phyloP scores from a whole-genome alignment of 30 jellyfish, hydroid and myxozoan species.

The Aurelia aurita region DNA sequence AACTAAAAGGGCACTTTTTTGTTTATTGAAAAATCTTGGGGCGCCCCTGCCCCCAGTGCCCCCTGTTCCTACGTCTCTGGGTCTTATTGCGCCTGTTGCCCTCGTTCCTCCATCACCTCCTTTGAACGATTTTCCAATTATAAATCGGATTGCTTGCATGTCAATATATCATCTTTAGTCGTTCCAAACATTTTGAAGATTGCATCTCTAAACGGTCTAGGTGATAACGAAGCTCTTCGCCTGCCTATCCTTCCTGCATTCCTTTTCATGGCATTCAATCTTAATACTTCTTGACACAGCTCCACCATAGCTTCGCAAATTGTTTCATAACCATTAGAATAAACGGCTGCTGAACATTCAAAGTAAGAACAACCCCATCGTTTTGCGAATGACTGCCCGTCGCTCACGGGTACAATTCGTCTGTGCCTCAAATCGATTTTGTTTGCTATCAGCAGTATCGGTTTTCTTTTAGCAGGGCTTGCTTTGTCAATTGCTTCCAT shows the following conservation, averaged over 20 bases:
- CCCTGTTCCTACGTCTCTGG: no score
- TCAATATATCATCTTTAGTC: conserved; percentile 67
- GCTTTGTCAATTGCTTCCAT: conserved; percentile 44
- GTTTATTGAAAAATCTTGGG: no score
- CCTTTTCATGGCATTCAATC: conserved; percentile 16
- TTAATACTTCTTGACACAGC: conserved; percentile 65
- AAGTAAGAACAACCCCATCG: conserved; percentile 65
- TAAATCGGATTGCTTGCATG: conserved; percentile 66
- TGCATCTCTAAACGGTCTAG: conserved; percentile 86
- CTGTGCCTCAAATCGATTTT: conserved; percentile 70
- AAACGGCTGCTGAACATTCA: conserved; percentile 89
- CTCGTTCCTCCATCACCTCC: no score
- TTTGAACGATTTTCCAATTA: neutral
- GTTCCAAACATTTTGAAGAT: conserved; percentile 85
- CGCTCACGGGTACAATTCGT: conserved; percentile 56
- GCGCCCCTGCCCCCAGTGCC: no score
- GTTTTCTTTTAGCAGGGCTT: conserved; percentile 54
- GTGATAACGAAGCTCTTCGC: conserved; percentile 82
- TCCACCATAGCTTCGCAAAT: conserved; percentile 77
- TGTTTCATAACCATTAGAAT: conserved; percentile 62
- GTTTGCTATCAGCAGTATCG: conserved; percentile 71
- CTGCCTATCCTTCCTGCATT: conserved; percentile 58
- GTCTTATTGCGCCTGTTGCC: no score
- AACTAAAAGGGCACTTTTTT: no score
- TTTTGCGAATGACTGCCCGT: conserved; percentile 66